Conservation (phyloP, 1,140 invertebrate species). For the Wasmannia auropunctata region DNA sequence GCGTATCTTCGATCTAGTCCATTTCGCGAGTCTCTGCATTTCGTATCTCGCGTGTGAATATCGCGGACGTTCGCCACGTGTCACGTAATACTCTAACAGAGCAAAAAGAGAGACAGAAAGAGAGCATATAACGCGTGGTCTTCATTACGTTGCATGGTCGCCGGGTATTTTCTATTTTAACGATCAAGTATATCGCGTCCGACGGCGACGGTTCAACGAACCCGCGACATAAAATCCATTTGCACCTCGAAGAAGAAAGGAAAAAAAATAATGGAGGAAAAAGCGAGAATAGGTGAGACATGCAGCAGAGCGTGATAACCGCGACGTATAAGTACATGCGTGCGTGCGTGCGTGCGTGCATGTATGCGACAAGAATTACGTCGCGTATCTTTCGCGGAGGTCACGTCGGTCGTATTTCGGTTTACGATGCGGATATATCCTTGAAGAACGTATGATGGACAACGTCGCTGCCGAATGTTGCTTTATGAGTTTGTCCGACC, state of each 20-base stretch:
- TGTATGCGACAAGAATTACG: background rate
- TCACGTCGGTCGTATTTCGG: background rate
- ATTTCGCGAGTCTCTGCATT: slow-evolving; percentile 25
- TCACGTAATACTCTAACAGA: slow-evolving; percentile 32
- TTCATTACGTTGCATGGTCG: slow-evolving; percentile 52
- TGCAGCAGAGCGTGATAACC: background rate
- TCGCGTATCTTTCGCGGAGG: slow-evolving; percentile 7
- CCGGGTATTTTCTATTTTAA: slow-evolving; percentile 50
- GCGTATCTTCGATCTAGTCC: slow-evolving; percentile 34
- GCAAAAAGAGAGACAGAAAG: background rate
- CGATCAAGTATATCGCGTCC: slow-evolving; percentile 43
- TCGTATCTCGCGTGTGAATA: slow-evolving; percentile 36
- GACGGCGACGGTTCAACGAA: slow-evolving; percentile 43
- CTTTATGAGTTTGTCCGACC: slow-evolving; percentile 1
- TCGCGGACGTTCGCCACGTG: slow-evolving; percentile 7
- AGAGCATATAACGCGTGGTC: background rate
- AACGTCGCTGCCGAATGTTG: background rate
- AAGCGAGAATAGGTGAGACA: slow-evolving; percentile 31
- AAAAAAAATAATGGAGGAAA: background rate
- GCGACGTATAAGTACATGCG: background rate
- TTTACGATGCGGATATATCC: slow-evolving; percentile 25
- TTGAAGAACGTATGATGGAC: background rate
- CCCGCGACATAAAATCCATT: slow-evolving; percentile 46
- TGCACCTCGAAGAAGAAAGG: slow-evolving; percentile 27
- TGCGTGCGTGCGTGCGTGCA: slow-evolving; percentile 6